Base-by-base conservation (phyloP, 1,140 invertebrate genomes). In the Xylocopa sonorina region DNA sequence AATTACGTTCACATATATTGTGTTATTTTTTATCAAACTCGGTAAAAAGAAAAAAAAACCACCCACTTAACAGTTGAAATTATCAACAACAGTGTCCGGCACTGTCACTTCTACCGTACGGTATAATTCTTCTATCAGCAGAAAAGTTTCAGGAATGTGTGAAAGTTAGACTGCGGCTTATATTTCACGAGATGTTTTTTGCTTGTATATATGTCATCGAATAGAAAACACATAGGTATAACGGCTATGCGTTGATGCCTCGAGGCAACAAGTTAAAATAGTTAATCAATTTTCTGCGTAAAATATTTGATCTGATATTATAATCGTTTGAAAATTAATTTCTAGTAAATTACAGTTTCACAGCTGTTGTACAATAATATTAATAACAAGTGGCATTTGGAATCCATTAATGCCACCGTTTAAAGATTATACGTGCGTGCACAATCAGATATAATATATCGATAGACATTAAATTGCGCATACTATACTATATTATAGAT, bases 1-100 rank as follows among this genome's bases (percentile, higher is more conserved):
- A 55, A 78, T 81, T 55, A 57, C 74, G 76, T 85, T 79, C 82
- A 80, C 60, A 46, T 53, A 32, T 43, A 12, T 68, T 27, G 7
- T 24, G 32, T n/a, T 57, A 76, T 24, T 38, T 71, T 43, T 66
- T 64, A 74, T 53, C 74, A 24, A 74, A 55, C 68, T 67, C 7
- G 68, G 10, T 29, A 48, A 58, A 51, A 75, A 29, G 48, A 67
- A 50, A 72, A 68, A 60, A 77, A 85, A n/a, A n/a, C n/a, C 29
- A 63, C 43, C 67, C 71, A 66, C 24, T 53, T n/a, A 78, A 46
- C 46, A 48, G 21, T 68, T 68, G 24, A 29, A 29, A 53, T 80
- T 66, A 79, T 71, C 41, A 58, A 21, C 12, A 14, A 72, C 55
- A 57, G 55, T 76, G 34, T 76, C 57, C 62, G 34, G 72, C 29